Base-by-base conservation (phyloP, 2,113 vertebrate species). In the Perca schrenkii region DNA sequence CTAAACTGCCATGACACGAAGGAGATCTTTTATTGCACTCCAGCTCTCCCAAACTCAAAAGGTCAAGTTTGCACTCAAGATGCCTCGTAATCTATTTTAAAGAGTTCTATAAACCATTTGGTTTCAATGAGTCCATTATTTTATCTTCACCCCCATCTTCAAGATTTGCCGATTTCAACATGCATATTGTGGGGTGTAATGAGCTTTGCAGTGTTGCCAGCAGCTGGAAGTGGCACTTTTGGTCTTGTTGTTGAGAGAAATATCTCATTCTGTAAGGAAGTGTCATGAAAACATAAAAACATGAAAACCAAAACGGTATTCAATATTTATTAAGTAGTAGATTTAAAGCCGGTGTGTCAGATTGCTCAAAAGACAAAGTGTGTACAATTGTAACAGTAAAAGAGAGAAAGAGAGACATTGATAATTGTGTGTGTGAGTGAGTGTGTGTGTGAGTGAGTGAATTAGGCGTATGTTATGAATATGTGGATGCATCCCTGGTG, bases 401-500 rank as follows among this genome's bases (percentile, higher is more conserved):
- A 57, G n/a, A 63, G 5, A 47, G 52, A 7, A 25, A 57, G n/a
- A 63, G 8, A 40, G 52, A 7, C 22, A 16, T 47, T 12, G 14
- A 36, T 56, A 61, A 78, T 15, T 43, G 36, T 47, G 62, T 47
- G 13, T 73, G 34, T 53, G 56, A 43, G 56, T 43, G 54, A 12
- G 60, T 62, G 16, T 36, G 36, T 21, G 16, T 52, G 34, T 53
- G 60, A 49, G 49, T 83, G 60, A 79, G 11, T 78, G 69, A 74
- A 70, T 82, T 78, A 61, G 76, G 53, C 14, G 0, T 63, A 47
- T 67, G 67, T 65, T 72, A 12, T 66, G 70, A 79, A 69, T 85
- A 57, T 70, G 65, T 12, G 28, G 76, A 64, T 86, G 65, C 36
- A 57, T 86, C 43, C 52, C 60, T 68, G 80, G 40, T 74, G 57